Evolutionary conservation across 1,140 invertebrate genomes (phyloP).

Genomic region (Neodiprion virginianus): DNA sequence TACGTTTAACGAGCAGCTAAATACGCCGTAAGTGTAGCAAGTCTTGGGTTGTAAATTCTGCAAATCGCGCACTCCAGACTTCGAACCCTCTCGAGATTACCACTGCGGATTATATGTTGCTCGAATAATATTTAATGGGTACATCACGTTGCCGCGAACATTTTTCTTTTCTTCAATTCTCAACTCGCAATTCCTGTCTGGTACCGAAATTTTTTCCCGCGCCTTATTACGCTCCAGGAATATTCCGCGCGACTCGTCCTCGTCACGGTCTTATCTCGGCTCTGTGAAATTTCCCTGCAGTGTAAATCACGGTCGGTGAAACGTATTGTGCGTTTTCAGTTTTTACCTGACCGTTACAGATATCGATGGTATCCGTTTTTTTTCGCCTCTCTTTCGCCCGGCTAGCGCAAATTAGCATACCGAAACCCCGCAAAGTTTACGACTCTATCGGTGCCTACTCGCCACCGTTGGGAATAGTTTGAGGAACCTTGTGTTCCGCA

Average conservation of each 20-base stretch:
- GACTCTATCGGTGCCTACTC: neutral
- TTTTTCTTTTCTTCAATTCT: neutral
- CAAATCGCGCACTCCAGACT: neutral
- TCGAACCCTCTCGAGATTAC: too few species aligned
- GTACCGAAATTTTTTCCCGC: neutral
- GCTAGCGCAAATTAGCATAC: neutral
- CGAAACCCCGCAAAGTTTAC: neutral
- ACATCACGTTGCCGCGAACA: too few species aligned
- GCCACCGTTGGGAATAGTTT: neutral
- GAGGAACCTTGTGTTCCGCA: too few species aligned
- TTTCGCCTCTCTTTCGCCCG: neutral
- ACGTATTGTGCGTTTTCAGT: neutral
- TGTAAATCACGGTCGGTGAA: too few species aligned
- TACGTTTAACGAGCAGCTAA: slow-evolving; percentile 7
- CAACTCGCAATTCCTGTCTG: neutral
- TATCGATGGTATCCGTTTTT: neutral
- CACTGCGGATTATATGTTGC: too few species aligned
- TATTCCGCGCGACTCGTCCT: too few species aligned
- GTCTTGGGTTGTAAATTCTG: neutral
- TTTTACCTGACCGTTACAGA: slow-evolving; percentile 3
- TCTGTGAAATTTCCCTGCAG: too few species aligned
- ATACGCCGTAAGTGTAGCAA: slow-evolving; percentile 4
- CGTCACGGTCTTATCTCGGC: too few species aligned
- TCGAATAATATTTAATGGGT: too few species aligned
- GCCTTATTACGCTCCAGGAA: too few species aligned